Evolutionary conservation across 1,140 invertebrate genomes (phyloP), one percentile per base, ranked within the genome.

Genomic region (Calephelis nemesis): DNA sequence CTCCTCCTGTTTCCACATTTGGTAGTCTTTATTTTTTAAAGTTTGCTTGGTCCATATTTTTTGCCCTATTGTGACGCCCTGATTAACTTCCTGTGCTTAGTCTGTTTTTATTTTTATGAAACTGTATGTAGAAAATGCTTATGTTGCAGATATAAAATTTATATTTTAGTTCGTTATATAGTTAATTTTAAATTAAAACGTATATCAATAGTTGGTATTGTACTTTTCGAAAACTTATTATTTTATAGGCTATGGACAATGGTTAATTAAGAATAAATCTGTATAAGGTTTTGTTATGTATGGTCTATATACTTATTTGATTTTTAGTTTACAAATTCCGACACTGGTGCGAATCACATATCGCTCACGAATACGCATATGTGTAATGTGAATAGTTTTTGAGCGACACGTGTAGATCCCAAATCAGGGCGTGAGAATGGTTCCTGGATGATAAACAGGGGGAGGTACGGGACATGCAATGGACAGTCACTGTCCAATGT

Each of bases 351-450:
- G 81, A 87, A 74, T 79, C 81, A 84, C 79, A 78, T 69, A 69
- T 68, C 73, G 74, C 70, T 74, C 69, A 67, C 72, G 69, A 72
- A 85, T 48, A 87, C 78, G 86, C 85, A 88, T 87, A 86, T 90
- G 85, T 82, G 85, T 86, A 83, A 81, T 90, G 89, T 91, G 89
- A 91, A 91, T 91, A 91, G 89, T 91, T 91, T 91, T 91, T 91
- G 89, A 91, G 88, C 86, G 30, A 39, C 54, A 12, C 82, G 83
- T 85, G 82, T 80, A 74, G 78, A 77, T 71, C 76, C 69, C 75
- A 77, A 77, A 90, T 90, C 87, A 88, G 87, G 87, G 87, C 89
- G 89, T 84, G 83, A 86, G 82, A 79, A 84, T 80, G 81, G 75
- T 74, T 78, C 75, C 70, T 47, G 87, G 77, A 78, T 85, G 84